Conservation (phyloP, 2,888 invertebrate genomes). For the Melanotus villosus region DNA sequence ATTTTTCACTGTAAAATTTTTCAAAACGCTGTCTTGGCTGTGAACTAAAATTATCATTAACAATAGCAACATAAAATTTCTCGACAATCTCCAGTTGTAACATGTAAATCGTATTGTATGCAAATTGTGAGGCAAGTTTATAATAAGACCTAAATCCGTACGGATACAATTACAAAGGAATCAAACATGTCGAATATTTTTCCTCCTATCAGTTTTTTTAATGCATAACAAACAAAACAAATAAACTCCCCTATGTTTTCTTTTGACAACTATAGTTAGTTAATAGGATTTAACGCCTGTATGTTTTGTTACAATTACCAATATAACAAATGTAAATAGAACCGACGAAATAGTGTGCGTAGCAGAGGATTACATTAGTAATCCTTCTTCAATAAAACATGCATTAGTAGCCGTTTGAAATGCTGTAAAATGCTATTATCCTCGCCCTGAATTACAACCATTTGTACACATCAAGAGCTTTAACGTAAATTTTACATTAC, state of each 20-base stretch:
- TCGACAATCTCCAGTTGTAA: no score
- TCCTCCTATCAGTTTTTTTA: background rate
- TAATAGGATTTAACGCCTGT: constrained; percentile 60
- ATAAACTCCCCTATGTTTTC: constrained; percentile 40
- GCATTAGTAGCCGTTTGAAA: constrained; percentile 56
- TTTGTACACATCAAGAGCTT: constrained; percentile 28
- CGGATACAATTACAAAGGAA: no score
- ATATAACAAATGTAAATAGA: constrained; percentile 64
- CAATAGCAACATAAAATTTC: no score
- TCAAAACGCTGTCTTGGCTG: no score
- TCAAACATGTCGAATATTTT: no score
- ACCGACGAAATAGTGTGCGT: constrained; percentile 51
- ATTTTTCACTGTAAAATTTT: no score
- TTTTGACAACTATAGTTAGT: constrained; percentile 44
- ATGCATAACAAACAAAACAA: constrained; percentile 22
- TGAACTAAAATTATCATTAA: no score
- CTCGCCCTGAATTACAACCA: constrained; percentile 27
- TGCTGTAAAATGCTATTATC: constrained; percentile 54
- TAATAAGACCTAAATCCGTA: no score
- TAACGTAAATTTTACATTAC: constrained; percentile 33
- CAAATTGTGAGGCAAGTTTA: no score
- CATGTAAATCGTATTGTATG: no score
- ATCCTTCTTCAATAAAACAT: constrained; percentile 58
- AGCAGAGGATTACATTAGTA: constrained; percentile 60
- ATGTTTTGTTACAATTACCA: constrained; percentile 66